These are phyloP conservation scores for Atherinomorus stipes DNA, from an alignment of 2,113 vertebrate genomes.

Conservation along the genomic window DNA sequence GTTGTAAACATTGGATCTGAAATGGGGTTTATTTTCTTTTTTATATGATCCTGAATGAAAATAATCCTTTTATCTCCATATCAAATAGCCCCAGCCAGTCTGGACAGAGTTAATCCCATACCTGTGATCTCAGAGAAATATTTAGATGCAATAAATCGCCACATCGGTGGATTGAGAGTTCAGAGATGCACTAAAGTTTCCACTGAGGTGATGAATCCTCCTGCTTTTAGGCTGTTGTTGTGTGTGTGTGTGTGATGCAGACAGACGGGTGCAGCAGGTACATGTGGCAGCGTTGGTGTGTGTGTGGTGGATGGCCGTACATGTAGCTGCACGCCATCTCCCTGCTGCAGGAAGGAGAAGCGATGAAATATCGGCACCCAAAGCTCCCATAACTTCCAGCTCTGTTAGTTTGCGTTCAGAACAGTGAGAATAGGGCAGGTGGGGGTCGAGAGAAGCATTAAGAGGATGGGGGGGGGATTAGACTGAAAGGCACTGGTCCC, in stretches of 20 bases:
- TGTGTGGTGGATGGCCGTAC: too few relatives aligned
- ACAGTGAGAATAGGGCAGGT: slow-evolving; percentile 3
- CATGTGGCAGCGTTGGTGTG: background rate
- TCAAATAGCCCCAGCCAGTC: too few relatives aligned
- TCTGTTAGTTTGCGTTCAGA: slow-evolving; percentile 20
- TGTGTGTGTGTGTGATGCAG: background rate
- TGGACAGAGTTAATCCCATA: too few relatives aligned
- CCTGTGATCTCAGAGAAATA: too few relatives aligned
- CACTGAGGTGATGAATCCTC: background rate
- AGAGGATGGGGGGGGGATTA: background rate
- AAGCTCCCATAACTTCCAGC: slow-evolving; percentile 16
- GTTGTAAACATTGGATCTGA: too few relatives aligned
- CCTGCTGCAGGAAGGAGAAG: too few relatives aligned
- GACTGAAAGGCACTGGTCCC: slow-evolving; percentile 34
- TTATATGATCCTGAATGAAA: too few relatives aligned
- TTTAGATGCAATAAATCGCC: too few relatives aligned
- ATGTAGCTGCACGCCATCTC: too few relatives aligned
- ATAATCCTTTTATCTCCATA: too few relatives aligned
- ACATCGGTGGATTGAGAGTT: background rate
- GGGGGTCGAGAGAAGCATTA: slow-evolving; percentile 46
- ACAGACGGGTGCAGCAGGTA: slow-evolving; percentile 4
- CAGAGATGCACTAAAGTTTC: background rate
- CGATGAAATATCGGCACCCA: slow-evolving; percentile 40
- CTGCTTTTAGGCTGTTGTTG: slow-evolving; percentile 1
- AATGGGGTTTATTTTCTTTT: too few relatives aligned